These are phyloP conservation scores for Lophius piscatorius DNA, from an alignment of 2,113 vertebrate genomes.

Conservation along the genomic window DNA sequence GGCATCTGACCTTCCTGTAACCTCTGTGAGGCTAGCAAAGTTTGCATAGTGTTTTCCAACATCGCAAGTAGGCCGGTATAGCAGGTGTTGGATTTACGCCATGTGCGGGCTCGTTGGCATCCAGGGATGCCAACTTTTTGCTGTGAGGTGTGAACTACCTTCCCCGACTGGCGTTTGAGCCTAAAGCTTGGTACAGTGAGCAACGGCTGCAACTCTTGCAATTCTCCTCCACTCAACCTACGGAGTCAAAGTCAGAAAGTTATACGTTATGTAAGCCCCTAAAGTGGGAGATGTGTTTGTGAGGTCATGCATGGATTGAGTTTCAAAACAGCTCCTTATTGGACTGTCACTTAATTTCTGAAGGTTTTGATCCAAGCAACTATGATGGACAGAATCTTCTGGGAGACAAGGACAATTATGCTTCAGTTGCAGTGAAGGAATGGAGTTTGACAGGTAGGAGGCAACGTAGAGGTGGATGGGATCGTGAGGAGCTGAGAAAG, in stretches of 20 bases:
- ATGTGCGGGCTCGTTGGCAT: slow-evolving; percentile 19
- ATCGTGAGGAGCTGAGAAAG: slow-evolving; percentile 10
- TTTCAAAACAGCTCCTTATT: slow-evolving; percentile 61
- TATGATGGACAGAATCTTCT: slow-evolving; percentile 44
- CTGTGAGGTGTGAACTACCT: slow-evolving; percentile 28
- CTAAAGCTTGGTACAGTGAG: slow-evolving; percentile 45
- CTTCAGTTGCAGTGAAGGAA: slow-evolving; percentile 6
- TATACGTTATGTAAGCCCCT: slow-evolving; percentile 66
- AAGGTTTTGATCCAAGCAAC: slow-evolving; percentile 67
- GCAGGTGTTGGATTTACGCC: slow-evolving; percentile 28
- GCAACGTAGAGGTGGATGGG: not conserved
- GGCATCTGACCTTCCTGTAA: slow-evolving; percentile 49
- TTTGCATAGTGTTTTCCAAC: slow-evolving; percentile 23
- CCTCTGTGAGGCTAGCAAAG: slow-evolving; percentile 10
- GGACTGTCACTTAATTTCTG: slow-evolving; percentile 58
- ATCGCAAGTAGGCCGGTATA: slow-evolving; percentile 13
- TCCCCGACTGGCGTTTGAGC: slow-evolving; percentile 13
- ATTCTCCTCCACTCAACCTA: slow-evolving; percentile 34
- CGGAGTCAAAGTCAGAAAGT: slow-evolving; percentile 60
- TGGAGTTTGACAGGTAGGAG: slow-evolving; percentile 18
- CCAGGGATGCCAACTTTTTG: slow-evolving; percentile 26
- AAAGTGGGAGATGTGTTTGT: slow-evolving; percentile 53
- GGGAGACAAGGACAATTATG: slow-evolving; percentile 44
- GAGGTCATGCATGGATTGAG: slow-evolving; percentile 33
- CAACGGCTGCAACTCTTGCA: slow-evolving; percentile 48